A percentile compares a stretch with the other conserved stretches of the same genome.
Evolutionary conservation across 2,888 invertebrate species (phyloP).

Genomic region (Eupithecia subfuscata): DNA sequence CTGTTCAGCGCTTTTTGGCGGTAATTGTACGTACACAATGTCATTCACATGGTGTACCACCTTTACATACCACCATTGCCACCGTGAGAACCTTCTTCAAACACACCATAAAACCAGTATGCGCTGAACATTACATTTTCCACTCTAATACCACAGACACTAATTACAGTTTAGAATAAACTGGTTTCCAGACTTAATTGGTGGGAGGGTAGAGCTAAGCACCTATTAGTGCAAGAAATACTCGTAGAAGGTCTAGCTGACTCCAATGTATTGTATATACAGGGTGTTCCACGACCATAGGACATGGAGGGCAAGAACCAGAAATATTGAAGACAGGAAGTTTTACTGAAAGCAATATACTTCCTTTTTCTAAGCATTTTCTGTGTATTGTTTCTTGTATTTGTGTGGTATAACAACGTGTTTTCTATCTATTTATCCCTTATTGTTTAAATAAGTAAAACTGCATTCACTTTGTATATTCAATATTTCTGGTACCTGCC

Average conservation of each 20-base stretch:
- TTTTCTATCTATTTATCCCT: too few species aligned
- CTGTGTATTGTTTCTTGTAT: too few species aligned
- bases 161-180: conserved; percentile 19
- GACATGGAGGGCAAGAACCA: too few species aligned
- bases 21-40: neutral
- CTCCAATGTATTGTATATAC: too few species aligned
- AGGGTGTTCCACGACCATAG: too few species aligned
- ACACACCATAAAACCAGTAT: neutral
- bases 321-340: too few species aligned
- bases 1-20: neutral
- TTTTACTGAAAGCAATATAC: too few species aligned
- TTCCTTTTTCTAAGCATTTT: too few species aligned
- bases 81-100: conserved; percentile 6
- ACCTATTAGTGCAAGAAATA: neutral
- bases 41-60: neutral
- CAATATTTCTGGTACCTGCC: too few species aligned
- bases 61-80: neutral
- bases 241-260: neutral
- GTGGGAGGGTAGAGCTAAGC: conserved; percentile 11
- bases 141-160: conserved; percentile 16
- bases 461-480: too few species aligned
- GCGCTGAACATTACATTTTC: conserved; percentile 3
- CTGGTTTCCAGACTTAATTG: conserved; percentile 12
- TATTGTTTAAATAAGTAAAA: too few species aligned
- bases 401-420: too few species aligned